Conservation (phyloP, 2,888 invertebrate genomes). For the Eurois occulta region DNA sequence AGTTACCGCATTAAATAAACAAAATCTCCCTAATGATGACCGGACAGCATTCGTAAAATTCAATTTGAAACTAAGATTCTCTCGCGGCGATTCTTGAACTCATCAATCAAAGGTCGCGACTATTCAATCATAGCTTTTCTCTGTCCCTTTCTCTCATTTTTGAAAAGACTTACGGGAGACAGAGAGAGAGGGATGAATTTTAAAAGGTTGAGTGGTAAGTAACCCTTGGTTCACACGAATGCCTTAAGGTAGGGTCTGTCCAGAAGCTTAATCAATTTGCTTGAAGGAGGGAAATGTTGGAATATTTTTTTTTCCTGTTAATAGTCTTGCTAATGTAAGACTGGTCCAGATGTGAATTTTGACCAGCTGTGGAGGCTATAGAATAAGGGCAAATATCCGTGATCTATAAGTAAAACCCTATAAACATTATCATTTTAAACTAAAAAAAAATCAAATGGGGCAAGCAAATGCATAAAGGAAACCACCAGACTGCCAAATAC, state of each 20-base stretch:
- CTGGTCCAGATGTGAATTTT: conserved; percentile 41
- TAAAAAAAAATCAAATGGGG: background rate
- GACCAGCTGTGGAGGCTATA: conserved; percentile 39
- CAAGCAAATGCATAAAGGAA: background rate
- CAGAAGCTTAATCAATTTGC: conserved; percentile 80
- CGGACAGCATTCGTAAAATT: conserved; percentile 75
- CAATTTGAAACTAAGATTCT: conserved; percentile 74
- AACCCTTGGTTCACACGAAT: conserved; percentile 75
- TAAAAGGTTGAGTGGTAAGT: conserved; percentile 53
- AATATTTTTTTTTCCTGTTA: conserved; percentile 65
- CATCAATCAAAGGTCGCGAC: conserved; percentile 81
- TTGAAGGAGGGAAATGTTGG: conserved; percentile 62
- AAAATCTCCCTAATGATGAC: conserved; percentile 73
- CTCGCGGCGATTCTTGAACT: conserved; percentile 74
- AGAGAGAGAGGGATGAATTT: conserved; percentile 53
- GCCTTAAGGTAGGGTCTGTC: conserved; percentile 74
- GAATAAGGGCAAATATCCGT: background rate
- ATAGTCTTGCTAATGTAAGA: conserved; percentile 55
- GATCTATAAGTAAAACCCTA: too few relatives aligned
- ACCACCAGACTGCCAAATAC: background rate
- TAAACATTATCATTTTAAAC: background rate
- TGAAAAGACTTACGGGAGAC: conserved; percentile 18
- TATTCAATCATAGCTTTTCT: conserved; percentile 61
- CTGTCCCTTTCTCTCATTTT: conserved; percentile 52
- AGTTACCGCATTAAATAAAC: conserved; percentile 76